Base-by-base conservation (phyloP, 2,888 invertebrate species). In the Lordiphosa andalusiaca region DNA sequence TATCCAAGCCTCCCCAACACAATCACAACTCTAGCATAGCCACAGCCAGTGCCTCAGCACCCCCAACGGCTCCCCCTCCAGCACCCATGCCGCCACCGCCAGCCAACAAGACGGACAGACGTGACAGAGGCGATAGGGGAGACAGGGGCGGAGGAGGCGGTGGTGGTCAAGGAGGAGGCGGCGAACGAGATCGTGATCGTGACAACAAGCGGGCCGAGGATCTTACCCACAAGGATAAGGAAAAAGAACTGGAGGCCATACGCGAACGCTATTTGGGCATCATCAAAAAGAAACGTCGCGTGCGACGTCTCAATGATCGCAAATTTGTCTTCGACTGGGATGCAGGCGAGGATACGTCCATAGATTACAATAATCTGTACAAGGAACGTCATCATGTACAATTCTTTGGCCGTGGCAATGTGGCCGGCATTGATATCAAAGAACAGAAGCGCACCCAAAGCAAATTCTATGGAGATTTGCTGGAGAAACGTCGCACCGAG, bases 311-410 rank as follows among this genome's bases (percentile, higher is more conserved):
- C 39, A 99, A 99, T 90, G 99, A 99, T 88, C 92, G 99, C 12
- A 99, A 99, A 90, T 99, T 99, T 91, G 99, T 99, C 0, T 99
- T 99, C 90, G 99, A 99, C 90, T 99, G 99, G 99, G 99, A 99
- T 90, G 98, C 98, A 0, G 95, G 96, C 0, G 99, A 99, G 90
- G 99, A 99, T 86, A 99, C 99, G 0, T 97, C 98, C 2, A 94
- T 95, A 65, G 99, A 99, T 91, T 99, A 99, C 87, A 99, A 99
- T 89, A 93, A 94, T 61, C 91, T 99, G 19, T 99, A 99, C 87
- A 99, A 98, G 89, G 97, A 98, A 77, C 92, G 96, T 47, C 99
- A 99, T 90, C 96, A 98, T 90, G 96, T 98, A 4, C 98, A 98
- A 90, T 98, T 99, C 89, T 99, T 96, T 91, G 99, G 99, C 0